Base-by-base conservation (phyloP, 2,113 vertebrate genomes). In the Chaetops frenatus region DNA sequence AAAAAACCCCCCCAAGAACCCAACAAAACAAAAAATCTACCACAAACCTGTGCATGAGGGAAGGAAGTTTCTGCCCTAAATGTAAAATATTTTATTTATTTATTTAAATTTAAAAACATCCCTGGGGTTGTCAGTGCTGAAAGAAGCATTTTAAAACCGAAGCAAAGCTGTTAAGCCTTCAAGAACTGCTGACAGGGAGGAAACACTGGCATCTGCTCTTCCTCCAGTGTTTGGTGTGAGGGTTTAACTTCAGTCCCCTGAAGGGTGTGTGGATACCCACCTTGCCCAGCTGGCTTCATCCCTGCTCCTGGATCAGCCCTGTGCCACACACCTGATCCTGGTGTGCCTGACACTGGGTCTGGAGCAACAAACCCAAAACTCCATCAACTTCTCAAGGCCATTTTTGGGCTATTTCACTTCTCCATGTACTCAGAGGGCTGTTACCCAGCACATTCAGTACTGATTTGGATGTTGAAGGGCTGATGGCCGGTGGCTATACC, bases 261-360 rank as follows among this genome's bases (percentile, higher is more conserved):
- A 31, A 17, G 1, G 9, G 45, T 31, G 3, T 5, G 1, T 2
- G 14, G 2, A 4, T 4, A 4, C 28, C 31, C 56, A 10, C 11
- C n/a, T 58, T 51, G 38, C 69, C 54, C 15, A 3, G 31, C 67
- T 8, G 16, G 1, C 9, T 61, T 35, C 21, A 1, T 5, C 48
- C 64, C 35, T 10, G n/a, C 54, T 17, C 57, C 10, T 3, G 8
- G 20, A 17, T 21, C 66, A 71, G 25, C 56, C 15, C 31, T 1
- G 1, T 42, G 51, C 36, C 36, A 42, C 35, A 48, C 31, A 23
- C 28, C 36, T 27, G 27, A 27, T 35, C 35, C 36, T 25, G 9
- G 9, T 27, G 33, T 33, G 36, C 28, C 45, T 15, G 27, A 22
- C 19, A 36, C 29, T 11, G 54, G 9, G 4, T 11, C 62, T 64